phyloP scores from a whole-genome alignment of 2,113 vertebrate species.

The Eclectus roratus region DNA sequence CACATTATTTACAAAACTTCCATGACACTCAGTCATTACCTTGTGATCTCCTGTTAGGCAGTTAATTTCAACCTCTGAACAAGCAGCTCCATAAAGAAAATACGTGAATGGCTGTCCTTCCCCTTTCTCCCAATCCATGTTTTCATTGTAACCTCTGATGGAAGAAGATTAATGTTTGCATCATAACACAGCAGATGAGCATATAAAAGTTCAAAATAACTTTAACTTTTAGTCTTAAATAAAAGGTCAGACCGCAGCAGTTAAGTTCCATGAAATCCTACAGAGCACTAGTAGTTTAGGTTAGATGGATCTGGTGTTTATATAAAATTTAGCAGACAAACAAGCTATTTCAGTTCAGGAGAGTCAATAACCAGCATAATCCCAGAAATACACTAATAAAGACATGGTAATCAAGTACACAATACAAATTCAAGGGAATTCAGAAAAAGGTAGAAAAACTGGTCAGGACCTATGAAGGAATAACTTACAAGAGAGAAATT shows the following conservation, averaged over 20 bases:
- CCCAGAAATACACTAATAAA: neutral
- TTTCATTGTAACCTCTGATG: conserved; percentile 78
- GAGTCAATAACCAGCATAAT: neutral
- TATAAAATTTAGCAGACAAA: neutral
- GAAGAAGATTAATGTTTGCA: neutral
- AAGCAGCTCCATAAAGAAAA: conserved; percentile 82
- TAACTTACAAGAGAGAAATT: neutral
- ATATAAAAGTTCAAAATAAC: neutral
- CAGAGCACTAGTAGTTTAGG: neutral
- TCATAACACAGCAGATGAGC: neutral
- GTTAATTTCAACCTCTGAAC: conserved; percentile 90
- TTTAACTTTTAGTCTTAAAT: neutral
- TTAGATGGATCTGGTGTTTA: neutral
- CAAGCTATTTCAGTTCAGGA: neutral
- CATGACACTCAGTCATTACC: conserved; percentile 65
- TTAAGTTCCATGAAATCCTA: neutral
- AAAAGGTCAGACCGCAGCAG: neutral
- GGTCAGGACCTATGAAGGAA: neutral
- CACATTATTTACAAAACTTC: neutral
- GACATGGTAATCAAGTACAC: neutral
- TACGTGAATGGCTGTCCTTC: conserved; percentile 82
- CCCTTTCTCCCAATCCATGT: conserved; percentile 86
- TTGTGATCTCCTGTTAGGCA: conserved; percentile 89
- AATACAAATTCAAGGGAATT: neutral
- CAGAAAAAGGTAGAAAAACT: neutral